phyloP scores from a whole-genome alignment of 2,797 vertebrate genomes.

The Sciurus carolinensis region DNA sequence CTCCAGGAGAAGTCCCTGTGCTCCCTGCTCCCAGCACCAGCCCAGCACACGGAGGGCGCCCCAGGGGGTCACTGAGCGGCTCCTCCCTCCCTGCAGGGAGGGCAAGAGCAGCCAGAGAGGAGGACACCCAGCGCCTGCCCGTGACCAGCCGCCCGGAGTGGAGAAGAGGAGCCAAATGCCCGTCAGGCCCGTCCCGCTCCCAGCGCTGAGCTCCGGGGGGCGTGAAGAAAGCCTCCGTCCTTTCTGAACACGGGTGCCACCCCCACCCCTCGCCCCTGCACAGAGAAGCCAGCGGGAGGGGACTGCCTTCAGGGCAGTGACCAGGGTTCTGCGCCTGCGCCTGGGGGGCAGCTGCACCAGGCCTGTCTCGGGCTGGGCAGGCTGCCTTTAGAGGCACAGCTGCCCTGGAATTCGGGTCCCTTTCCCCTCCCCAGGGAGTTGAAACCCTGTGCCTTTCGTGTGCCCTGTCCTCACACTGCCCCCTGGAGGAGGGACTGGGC shows the following conservation, averaged over 20 bases:
- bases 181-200: slow-evolving; percentile 64
- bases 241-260: background rate
- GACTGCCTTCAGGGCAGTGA: too few relatives aligned
- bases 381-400: background rate
- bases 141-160: background rate
- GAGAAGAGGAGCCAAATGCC: slow-evolving; percentile 40
- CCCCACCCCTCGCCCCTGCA: too few relatives aligned
- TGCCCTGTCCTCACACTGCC: slow-evolving; percentile 46
- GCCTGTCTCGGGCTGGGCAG: background rate
- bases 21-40: background rate
- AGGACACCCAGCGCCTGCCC: background rate
- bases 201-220: slow-evolving; percentile 67
- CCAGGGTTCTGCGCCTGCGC: background rate
- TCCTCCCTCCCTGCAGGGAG: background rate
- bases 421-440: background rate
- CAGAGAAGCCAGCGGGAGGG: too few relatives aligned
- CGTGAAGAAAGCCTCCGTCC: background rate
- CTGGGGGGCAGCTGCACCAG: background rate
- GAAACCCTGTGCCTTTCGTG: background rate
- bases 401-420: background rate
- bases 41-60: background rate
- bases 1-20: background rate
- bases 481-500: slow-evolving; percentile 9
- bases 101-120: too few relatives aligned
- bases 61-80: background rate